Base-by-base conservation (phyloP, 2,797 vertebrate genomes). In the Muraenolepis orangiensis region DNA sequence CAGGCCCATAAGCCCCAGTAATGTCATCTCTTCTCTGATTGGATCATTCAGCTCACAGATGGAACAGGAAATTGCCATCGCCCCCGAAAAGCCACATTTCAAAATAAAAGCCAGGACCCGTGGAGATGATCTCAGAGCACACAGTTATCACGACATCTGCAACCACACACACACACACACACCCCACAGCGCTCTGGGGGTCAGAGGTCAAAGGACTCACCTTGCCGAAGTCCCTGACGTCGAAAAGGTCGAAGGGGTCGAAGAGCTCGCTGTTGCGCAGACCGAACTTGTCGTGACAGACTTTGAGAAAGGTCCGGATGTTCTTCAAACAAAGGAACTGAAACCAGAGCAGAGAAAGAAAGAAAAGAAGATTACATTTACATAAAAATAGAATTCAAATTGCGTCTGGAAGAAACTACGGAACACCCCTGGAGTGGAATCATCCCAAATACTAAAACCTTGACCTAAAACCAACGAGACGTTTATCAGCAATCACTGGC, bases 251-350 rank as follows among this genome's bases (percentile, higher is more conserved):
- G 0, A 99, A 99, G 3, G 98, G 97, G 87, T 99, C 98, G 0
- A 99, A 99, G 11, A 99, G 95, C 77, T 99, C 97, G 0, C 96
- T 97, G 94, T 95, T 98, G 64, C 97, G 92, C 26, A 99, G 87
- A 29, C 95, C 96, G 0, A 98, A 99, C 81, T 96, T 98, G 84
- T 99, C 98, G 0, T 99, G 98, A 79, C 98, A 99, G 74, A 98
- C 96, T 83, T 96, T 98, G 0, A 99, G 94, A 88, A 99, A 99
- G 0, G 96, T 99, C 57, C 97, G 92, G 81, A 99, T 99, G 86
- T 99, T 99, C 93, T 99, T 99, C 93, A 99, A 66, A 70, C 98
- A 99, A 78, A 99, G 93, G 80, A 99, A 99, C 98, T 99, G 76
- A 0, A 75, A n/a, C 71, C 69, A 80, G 36, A 74, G 6, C 81